Evolutionary conservation across 2,113 vertebrate genomes (phyloP).

Genomic region (Climacteris rufus): DNA sequence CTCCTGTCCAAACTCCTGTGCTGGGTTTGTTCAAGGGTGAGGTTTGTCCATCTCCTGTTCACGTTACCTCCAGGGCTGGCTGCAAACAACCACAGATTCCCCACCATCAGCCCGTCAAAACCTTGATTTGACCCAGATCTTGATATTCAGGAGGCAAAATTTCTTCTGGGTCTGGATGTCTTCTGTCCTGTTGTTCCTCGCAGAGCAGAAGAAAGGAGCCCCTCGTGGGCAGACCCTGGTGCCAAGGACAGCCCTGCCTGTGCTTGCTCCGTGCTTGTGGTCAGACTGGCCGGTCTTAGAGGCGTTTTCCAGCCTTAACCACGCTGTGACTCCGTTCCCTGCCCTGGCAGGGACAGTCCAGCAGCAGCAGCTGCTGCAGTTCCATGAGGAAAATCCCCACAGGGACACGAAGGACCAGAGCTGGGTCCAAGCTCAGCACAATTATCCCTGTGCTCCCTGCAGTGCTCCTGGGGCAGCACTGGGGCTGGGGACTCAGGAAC

Average conservation of each 20-base stretch:
- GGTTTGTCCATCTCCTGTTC: neutral
- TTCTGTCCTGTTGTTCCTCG: neutral
- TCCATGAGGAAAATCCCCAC: neutral
- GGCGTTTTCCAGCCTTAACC: neutral
- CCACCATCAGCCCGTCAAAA: neutral
- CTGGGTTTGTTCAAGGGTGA: rapidly evolving
- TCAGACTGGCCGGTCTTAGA: neutral
- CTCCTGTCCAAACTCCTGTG: rapidly evolving
- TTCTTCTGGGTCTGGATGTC: neutral
- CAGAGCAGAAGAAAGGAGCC: neutral
- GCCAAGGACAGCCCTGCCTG: neutral
- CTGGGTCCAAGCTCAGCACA: rapidly evolving
- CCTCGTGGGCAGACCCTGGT: rapidly evolving
- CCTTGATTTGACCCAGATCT: neutral
- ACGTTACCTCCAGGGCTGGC: neutral
- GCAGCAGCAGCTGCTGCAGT: neutral
- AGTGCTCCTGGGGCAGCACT: neutral
- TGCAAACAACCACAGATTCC: no score
- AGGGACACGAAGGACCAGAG: rapidly evolving
- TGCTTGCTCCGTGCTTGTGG: rapidly evolving
- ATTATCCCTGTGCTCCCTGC: rapidly evolving
- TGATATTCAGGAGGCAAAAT: neutral
- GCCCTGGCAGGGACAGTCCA: neutral
- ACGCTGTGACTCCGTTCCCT: neutral
- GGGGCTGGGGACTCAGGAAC: neutral